Evolutionary conservation across 2,113 vertebrate genomes (phyloP).

Genomic region (Thunnus maccoyii): DNA sequence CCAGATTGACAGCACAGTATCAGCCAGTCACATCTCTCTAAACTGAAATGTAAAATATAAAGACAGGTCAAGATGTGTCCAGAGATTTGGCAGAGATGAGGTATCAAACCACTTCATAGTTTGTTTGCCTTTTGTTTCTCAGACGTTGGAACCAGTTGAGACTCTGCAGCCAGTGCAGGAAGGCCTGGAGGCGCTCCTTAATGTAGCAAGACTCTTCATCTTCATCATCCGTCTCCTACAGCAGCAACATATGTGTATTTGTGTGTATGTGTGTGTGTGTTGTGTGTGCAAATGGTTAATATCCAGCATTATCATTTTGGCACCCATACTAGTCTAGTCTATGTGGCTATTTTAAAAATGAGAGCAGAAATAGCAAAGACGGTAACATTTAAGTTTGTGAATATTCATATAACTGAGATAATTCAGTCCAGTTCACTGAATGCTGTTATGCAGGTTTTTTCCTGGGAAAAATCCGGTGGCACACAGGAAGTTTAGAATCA

Average conservation of each 20-base stretch:
- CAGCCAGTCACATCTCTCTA: neutral
- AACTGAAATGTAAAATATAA: neutral
- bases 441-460: no score
- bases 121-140: conserved; percentile 89
- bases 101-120: conserved; percentile 71
- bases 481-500: no score
- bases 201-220: conserved; percentile 77
- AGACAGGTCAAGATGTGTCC: conserved; percentile 39
- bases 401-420: no score
- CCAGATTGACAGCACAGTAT: neutral
- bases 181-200: conserved; percentile 83
- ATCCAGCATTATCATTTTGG: neutral
- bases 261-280: conserved; percentile 17
- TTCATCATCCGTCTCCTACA: conserved; percentile 83
- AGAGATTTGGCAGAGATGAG: conserved; percentile 67
- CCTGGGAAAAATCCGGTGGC: no score
- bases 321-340: neutral
- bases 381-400: no score
- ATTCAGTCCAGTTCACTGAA: no score
- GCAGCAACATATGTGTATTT: conserved; percentile 53
- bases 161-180: conserved; percentile 87
- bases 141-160: conserved; percentile 80
- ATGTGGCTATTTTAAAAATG: no score
- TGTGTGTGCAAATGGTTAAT: conserved; percentile 4
- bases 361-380: no score